Evolutionary conservation across 2,797 vertebrate genomes (phyloP).

Genomic region (Brachyrhaphis roseni): DNA sequence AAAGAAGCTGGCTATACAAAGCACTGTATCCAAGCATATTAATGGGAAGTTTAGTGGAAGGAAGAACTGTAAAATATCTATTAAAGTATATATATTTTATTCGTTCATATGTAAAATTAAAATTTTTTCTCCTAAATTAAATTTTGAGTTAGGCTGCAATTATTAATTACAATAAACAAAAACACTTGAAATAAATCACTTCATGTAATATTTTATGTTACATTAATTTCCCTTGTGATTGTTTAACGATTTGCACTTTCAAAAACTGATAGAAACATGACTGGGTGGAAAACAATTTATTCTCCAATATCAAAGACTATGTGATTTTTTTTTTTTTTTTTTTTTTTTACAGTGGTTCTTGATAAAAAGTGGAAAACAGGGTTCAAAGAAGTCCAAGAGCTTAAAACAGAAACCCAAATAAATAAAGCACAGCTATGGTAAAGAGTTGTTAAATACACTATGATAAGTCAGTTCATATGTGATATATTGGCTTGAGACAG

Average conservation of each 20-base stretch:
- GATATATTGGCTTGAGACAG: conserved; percentile 31
- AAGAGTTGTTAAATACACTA: conserved; percentile 30
- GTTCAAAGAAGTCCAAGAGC: conserved; percentile 43
- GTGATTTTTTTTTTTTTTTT: conserved; percentile 35
- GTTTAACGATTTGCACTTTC: background rate
- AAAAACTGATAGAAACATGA: background rate
- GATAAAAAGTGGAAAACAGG: conserved; percentile 57
- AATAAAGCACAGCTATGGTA: conserved; percentile 64
- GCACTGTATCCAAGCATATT: no score
- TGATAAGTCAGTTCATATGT: conserved; percentile 24
- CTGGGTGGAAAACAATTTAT: conserved; percentile 31
- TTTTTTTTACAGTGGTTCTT: conserved; percentile 36
- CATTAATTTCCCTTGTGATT: background rate
- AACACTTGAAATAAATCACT: background rate
- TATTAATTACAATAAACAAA: background rate
- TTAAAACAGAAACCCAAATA: conserved; percentile 60
- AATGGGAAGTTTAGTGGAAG: no score
- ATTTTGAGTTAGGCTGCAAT: background rate
- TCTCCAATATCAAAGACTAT: conserved; percentile 30
- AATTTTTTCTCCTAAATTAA: background rate
- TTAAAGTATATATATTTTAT: background rate
- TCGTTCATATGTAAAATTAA: background rate
- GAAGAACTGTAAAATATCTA: background rate
- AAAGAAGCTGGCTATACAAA: background rate
- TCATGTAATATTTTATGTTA: background rate